phyloP scores from a whole-genome alignment of 2,797 vertebrate species.

The Sandelia bainsii region DNA sequence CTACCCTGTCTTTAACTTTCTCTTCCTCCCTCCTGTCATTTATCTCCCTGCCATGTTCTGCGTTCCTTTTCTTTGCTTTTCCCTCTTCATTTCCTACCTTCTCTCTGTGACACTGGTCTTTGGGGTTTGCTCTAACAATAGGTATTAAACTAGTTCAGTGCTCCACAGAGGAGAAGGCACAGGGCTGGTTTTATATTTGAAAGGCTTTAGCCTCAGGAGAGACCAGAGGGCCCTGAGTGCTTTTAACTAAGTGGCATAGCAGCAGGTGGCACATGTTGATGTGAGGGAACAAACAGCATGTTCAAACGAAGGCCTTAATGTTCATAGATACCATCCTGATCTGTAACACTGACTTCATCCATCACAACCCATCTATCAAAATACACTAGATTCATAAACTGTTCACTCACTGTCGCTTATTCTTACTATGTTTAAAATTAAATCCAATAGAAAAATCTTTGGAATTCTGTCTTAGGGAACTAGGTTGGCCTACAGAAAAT shows the following conservation, averaged over 20 bases:
- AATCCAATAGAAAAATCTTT: too few species aligned
- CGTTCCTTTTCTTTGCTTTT: slow-evolving; percentile 19
- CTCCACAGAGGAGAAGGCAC: slow-evolving; percentile 71
- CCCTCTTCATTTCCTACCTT: slow-evolving; percentile 30
- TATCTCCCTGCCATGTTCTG: slow-evolving; percentile 26
- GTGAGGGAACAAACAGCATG: slow-evolving; percentile 42
- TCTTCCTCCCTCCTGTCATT: slow-evolving; percentile 13
- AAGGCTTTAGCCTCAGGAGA: slow-evolving; percentile 68
- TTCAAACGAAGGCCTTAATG: slow-evolving; percentile 41
- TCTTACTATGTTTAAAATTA: too few species aligned
- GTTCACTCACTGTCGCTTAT: slow-evolving; percentile 5
- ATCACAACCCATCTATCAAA: slow-evolving; percentile 29
- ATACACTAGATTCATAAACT: neutral
- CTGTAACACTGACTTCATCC: slow-evolving; percentile 24
- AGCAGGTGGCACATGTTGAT: slow-evolving; percentile 64
- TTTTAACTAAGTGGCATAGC: slow-evolving; percentile 66
- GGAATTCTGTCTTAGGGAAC: neutral
- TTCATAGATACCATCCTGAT: slow-evolving; percentile 39
- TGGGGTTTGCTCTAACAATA: slow-evolving; percentile 82
- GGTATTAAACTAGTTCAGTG: slow-evolving; percentile 83
- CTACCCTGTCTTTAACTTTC: slow-evolving; percentile 35
- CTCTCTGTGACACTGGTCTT: slow-evolving; percentile 68
- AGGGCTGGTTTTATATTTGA: slow-evolving; percentile 73
- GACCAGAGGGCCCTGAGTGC: slow-evolving; percentile 51
- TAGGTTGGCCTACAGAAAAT: neutral